A percentile compares a stretch with the other conserved stretches of the same genome.
These are phyloP conservation scores for Chaetodon trifasciatus DNA, from an alignment of 2,797 vertebrate genomes.

Conservation along the genomic window DNA sequence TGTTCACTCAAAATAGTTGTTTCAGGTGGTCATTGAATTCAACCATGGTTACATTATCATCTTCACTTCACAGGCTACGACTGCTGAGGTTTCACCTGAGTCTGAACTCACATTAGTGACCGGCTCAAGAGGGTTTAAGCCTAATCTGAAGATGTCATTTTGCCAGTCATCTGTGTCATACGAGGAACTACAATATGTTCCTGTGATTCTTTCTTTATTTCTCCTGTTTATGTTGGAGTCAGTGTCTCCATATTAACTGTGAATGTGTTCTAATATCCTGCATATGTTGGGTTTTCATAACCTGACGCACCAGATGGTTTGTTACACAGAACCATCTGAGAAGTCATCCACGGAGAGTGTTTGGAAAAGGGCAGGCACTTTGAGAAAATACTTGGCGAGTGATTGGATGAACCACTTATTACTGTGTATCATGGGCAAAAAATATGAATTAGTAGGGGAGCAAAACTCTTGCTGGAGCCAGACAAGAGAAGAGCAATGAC, in stretches of 20 bases:
- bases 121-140: background rate
- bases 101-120: background rate
- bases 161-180: background rate
- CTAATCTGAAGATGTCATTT: background rate
- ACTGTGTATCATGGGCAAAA: too few relatives aligned
- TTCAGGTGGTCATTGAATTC: background rate
- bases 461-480: too few relatives aligned
- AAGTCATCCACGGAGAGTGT: too few relatives aligned
- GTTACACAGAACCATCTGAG: too few relatives aligned
- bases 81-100: background rate
- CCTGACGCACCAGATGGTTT: too few relatives aligned
- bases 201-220: background rate
- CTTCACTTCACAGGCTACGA: background rate
- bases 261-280: background rate
- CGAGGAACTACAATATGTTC: background rate
- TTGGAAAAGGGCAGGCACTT: too few relatives aligned
- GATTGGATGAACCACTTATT: too few relatives aligned
- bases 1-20: background rate
- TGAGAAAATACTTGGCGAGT: too few relatives aligned
- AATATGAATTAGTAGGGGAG: too few relatives aligned
- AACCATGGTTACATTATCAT: background rate
- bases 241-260: background rate
- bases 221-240: background rate
- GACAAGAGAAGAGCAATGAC: too few relatives aligned
- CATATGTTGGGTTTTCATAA: background rate